Evolutionary conservation across 2,888 invertebrate species (phyloP), one percentile per base, ranked within the genome.

Genomic region (Camptogramma bilineatum): DNA sequence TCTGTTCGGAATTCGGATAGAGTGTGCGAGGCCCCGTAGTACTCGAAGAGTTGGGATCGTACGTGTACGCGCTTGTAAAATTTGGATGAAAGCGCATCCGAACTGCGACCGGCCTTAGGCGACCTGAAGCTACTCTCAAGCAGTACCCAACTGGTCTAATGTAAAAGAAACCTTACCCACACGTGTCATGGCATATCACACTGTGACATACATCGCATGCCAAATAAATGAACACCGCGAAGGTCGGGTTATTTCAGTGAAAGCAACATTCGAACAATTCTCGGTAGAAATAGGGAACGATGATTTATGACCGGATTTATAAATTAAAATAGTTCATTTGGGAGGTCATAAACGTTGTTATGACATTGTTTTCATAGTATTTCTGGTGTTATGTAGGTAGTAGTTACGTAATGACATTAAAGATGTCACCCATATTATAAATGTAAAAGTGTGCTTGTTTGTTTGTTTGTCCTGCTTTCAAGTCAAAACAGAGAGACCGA

Each of bases 191-290:
- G 31, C 61, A 54, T 48, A 46, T 50, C 52, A 56, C 52, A 56
- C 24, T 39, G 53, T 64, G 69, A 63, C 66, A 66, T 39, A 58
- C 72, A 66, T 72, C 75, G 73, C 72, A 83, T 78, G 82, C 82
- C 81, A 84, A 83, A 83, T 82, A 80, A 83, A 84, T 81, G 76
- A 77, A 73, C 66, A 54, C 53, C 65, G 61, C 69, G 80, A 86
- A 86, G 86, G 86, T 78, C 83, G 69, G n/a, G 17, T 78, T 84
- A 84, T 85, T 84, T 83, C 75, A 71, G 82, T 77, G 77, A 79
- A 79, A 82, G 77, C 76, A 52, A 62, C 63, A 52, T 47, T 51
- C 62, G 64, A 66, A 64, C 60, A 63, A 58, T 56, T 54, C 61
- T 62, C n/a, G 47, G 53, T 42, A 55, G 58, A 48, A 19, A 65